These are phyloP conservation scores for Megalops atlanticus DNA, from an alignment of 2,113 vertebrate species.

Conservation along the genomic window DNA sequence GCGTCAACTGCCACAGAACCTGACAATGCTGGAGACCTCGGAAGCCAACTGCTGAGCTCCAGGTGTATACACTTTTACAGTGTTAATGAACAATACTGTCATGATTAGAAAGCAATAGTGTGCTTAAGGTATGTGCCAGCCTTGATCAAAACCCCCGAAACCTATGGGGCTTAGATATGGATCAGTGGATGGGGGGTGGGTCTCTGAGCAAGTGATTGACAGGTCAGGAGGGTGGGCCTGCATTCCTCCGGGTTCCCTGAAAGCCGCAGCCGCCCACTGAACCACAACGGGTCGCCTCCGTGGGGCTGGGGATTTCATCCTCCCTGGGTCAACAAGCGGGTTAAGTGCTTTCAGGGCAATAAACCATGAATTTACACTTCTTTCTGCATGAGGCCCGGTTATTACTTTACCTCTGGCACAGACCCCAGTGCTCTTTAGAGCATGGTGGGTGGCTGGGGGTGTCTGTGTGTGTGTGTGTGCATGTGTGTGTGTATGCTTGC, in stretches of 20 bases:
- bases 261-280: conserved; percentile 11
- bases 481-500: background rate
- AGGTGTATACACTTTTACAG: background rate
- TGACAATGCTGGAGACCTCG: too few species aligned
- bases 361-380: conserved; percentile 45
- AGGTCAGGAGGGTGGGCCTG: background rate
- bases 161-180: too few species aligned
- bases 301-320: conserved; percentile 27
- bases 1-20: too few species aligned
- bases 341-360: conserved; percentile 43
- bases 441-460: conserved; percentile 8
- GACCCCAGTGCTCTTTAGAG: background rate
- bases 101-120: background rate
- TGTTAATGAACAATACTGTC: background rate
- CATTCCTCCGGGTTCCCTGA: background rate
- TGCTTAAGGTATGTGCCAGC: too few species aligned
- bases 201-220: background rate
- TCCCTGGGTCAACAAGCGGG: conserved; percentile 34
- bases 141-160: too few species aligned
- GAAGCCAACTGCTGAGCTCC: background rate
- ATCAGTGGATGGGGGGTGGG: too few species aligned
- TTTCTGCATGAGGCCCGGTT: conserved; percentile 10
- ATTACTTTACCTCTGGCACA: conserved; percentile 1
- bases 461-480: background rate
- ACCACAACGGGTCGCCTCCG: conserved; percentile 4